These are phyloP conservation scores for Copidosoma floridanum DNA, from an alignment of 1,140 invertebrate genomes.

Conservation along the genomic window DNA sequence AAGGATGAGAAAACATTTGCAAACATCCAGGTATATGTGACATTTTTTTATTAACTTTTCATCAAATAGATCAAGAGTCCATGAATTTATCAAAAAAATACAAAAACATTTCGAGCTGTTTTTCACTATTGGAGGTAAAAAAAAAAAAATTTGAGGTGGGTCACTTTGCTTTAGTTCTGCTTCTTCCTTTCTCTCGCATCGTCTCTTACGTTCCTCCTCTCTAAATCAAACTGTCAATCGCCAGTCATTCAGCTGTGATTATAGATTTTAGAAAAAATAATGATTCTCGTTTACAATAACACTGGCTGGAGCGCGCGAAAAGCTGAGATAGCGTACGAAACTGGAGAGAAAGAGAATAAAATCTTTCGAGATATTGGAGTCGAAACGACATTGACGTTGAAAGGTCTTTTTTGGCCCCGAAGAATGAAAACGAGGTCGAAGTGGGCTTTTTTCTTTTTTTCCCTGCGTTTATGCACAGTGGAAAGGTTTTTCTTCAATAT, in stretches of 20 bases:
- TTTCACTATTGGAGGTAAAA: too few species aligned
- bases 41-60: too few species aligned
- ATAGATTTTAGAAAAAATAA: conserved; percentile 15
- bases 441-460: conserved; percentile 13
- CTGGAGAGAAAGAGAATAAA: conserved; percentile 11
- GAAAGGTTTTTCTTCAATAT: conserved; percentile 24
- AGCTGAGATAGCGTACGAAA: conserved; percentile 6
- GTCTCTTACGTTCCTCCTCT: too few species aligned
- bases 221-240: not conserved
- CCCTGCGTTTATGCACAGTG: too few species aligned
- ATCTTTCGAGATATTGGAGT: conserved; percentile 26
- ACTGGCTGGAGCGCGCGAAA: too few species aligned
- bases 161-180: conserved; percentile 5
- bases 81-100: too few species aligned
- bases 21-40: too few species aligned
- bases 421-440: conserved; percentile 22
- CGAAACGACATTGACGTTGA: too few species aligned
- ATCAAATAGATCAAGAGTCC: too few species aligned
- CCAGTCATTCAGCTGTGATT: not conserved
- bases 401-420: conserved; percentile 9
- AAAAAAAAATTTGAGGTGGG: too few species aligned
- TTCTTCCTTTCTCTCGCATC: not conserved
- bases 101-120: too few species aligned
- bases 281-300: conserved; percentile 1
- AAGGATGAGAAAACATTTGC: too few species aligned